A percentile compares a stretch with the other conserved stretches of the same genome.
Evolutionary conservation across 2,113 vertebrate species (phyloP).

Genomic region (Sterrhoptilus dennistouni): DNA sequence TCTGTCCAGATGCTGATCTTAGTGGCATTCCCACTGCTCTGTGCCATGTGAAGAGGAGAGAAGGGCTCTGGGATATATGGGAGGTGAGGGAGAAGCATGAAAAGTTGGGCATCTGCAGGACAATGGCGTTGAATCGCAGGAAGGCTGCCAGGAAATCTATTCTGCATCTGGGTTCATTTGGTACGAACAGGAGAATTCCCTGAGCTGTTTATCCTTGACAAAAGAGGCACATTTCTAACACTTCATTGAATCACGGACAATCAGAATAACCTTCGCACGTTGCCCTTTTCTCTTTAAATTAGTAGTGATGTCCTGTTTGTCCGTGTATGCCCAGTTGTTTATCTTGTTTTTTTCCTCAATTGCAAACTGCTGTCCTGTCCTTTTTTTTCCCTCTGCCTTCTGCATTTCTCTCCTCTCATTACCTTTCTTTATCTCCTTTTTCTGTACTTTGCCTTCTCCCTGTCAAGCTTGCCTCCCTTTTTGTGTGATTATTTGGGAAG

Average conservation of each 20-base stretch:
- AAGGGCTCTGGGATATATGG: background rate
- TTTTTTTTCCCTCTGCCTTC: background rate
- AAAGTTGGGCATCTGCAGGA: background rate
- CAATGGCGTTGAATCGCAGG: fast-evolving
- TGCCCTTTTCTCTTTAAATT: conserved; percentile 58
- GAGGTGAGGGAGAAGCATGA: background rate
- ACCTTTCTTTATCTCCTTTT: background rate
- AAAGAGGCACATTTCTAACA: conserved; percentile 36
- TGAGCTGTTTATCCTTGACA: conserved; percentile 12
- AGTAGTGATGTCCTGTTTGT: conserved; percentile 20
- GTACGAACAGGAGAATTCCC: conserved; percentile 19
- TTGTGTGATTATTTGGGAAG: conserved; percentile 11
- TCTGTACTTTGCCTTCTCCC: background rate
- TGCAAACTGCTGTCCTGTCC: background rate
- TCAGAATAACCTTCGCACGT: conserved; percentile 22
- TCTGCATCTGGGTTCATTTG: background rate
- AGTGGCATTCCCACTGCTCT: background rate
- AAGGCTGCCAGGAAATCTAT: background rate
- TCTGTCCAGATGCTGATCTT: background rate
- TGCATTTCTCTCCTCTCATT: background rate
- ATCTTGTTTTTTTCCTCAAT: background rate
- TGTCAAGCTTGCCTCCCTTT: background rate
- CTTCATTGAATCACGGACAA: conserved; percentile 10
- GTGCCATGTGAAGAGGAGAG: background rate
- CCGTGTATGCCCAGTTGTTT: conserved; percentile 17